Conservation (phyloP, 2,113 vertebrate species). For the Oryzias melastigma region DNA sequence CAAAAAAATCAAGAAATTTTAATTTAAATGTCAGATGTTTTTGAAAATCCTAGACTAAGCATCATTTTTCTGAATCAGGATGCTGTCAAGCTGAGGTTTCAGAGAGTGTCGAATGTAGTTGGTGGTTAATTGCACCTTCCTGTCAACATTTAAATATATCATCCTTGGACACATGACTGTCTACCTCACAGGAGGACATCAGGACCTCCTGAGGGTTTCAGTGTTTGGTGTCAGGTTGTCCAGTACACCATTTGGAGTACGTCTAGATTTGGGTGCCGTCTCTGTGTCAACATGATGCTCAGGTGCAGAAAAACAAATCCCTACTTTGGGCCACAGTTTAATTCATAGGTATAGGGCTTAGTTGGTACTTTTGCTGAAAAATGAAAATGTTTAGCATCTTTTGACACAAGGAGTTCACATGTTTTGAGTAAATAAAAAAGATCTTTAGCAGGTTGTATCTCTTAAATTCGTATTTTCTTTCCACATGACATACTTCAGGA, state of each 20-base stretch:
- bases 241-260: constrained; percentile 38
- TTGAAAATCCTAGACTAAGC: not conserved
- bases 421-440: constrained; percentile 26
- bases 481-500: constrained; percentile 31
- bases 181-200: constrained; percentile 31
- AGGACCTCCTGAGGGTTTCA: constrained; percentile 19
- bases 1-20: no score
- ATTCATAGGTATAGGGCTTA: not conserved
- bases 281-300: constrained; percentile 1
- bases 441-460: constrained; percentile 47
- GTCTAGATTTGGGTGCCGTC: constrained; percentile 12
- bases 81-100: constrained; percentile 31
- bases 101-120: constrained; percentile 26
- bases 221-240: constrained; percentile 46
- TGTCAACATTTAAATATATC: constrained; percentile 42
- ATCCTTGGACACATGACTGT: constrained; percentile 25
- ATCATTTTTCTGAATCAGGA: constrained; percentile 2
- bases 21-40: not conserved
- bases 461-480: constrained; percentile 50
- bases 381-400: not conserved
- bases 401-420: constrained; percentile 8
- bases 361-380: no score
- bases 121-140: constrained; percentile 26
- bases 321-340: not conserved
- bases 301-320: not conserved